Evolutionary conservation across 2,797 vertebrate species (phyloP).

Genomic region (Neoniphon sammara): DNA sequence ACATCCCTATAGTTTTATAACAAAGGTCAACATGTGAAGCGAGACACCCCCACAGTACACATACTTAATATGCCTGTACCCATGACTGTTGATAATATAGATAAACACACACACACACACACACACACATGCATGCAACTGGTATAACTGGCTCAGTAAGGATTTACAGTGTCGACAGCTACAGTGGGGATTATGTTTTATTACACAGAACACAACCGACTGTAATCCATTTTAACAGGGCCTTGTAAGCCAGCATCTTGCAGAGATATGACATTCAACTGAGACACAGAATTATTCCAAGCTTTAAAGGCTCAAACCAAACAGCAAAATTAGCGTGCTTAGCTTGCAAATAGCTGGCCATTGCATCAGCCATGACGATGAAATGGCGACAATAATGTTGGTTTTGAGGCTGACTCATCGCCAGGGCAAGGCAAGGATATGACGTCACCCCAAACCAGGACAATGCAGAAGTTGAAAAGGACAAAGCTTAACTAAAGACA

Average conservation of each 20-base stretch:
- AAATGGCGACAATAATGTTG: not conserved
- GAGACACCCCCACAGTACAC: slow-evolving; percentile 10
- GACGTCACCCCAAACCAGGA: not conserved
- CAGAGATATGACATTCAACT: slow-evolving; percentile 24
- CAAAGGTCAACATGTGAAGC: not conserved
- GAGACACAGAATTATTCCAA: slow-evolving; percentile 33
- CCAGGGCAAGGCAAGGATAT: not conserved
- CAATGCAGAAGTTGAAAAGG: not conserved
- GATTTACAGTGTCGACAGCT: slow-evolving; percentile 52
- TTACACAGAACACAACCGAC: slow-evolving; percentile 51
- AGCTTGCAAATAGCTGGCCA: not conserved
- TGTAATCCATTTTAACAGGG: slow-evolving; percentile 69
- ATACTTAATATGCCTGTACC: not conserved
- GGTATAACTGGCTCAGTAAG: slow-evolving; percentile 26
- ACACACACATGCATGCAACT: slow-evolving; percentile 9
- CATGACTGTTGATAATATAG: slow-evolving; percentile 28
- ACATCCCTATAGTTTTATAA: not conserved
- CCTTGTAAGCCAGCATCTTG: slow-evolving; percentile 51
- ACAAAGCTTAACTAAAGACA: not conserved
- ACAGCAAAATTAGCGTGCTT: slow-evolving; percentile 25
- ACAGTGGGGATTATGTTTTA: slow-evolving; percentile 65
- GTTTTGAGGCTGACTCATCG: slow-evolving; percentile 9
- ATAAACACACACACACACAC: slow-evolving; percentile 11
- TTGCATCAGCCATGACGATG: slow-evolving; percentile 1
- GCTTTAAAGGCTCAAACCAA: slow-evolving; percentile 13